Percentiles rank a stretch among this genome's conserved stretches.
phyloP scores from a whole-genome alignment of 2,113 vertebrate species.

The Oriolus oriolus region DNA sequence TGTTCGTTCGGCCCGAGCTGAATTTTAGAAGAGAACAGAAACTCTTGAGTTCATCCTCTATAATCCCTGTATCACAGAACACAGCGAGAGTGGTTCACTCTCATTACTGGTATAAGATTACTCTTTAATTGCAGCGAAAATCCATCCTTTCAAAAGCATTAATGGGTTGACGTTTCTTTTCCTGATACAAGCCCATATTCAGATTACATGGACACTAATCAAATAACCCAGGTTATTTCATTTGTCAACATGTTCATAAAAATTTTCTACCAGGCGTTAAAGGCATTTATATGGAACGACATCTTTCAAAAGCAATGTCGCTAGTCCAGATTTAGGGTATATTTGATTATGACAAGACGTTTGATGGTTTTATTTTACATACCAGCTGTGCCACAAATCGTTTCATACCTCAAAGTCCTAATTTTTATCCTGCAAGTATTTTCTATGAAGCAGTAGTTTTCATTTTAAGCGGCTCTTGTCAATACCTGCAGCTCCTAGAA shows the following conservation, averaged over 20 bases:
- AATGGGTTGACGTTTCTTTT: constrained; percentile 12
- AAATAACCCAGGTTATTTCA: constrained; percentile 50
- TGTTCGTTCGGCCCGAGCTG: not conserved
- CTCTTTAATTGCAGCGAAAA: constrained; percentile 16
- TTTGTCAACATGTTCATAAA: constrained; percentile 70
- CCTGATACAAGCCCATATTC: constrained; percentile 18
- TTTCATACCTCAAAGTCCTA: not conserved
- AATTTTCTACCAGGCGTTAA: constrained; percentile 70
- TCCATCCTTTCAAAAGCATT: constrained; percentile 30
- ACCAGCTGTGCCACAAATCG: constrained; percentile 47
- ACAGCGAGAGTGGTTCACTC: not conserved
- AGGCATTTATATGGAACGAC: constrained; percentile 70
- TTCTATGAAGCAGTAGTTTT: not conserved
- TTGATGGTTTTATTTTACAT: constrained; percentile 53
- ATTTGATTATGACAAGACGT: constrained; percentile 62
- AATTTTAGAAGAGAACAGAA: not conserved
- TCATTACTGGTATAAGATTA: not conserved
- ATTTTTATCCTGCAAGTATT: not conserved
- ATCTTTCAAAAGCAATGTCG: constrained; percentile 69
- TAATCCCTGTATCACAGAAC: not conserved
- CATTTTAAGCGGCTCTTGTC: not conserved
- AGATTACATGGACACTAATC: constrained; percentile 59
- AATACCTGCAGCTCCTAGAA: not conserved
- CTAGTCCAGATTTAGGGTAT: constrained; percentile 18
- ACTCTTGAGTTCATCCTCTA: not conserved